A percentile compares a stretch with the other conserved stretches of the same genome.
phyloP scores from a whole-genome alignment of 2,888 invertebrate genomes.

The Ctenicera cuprea region DNA sequence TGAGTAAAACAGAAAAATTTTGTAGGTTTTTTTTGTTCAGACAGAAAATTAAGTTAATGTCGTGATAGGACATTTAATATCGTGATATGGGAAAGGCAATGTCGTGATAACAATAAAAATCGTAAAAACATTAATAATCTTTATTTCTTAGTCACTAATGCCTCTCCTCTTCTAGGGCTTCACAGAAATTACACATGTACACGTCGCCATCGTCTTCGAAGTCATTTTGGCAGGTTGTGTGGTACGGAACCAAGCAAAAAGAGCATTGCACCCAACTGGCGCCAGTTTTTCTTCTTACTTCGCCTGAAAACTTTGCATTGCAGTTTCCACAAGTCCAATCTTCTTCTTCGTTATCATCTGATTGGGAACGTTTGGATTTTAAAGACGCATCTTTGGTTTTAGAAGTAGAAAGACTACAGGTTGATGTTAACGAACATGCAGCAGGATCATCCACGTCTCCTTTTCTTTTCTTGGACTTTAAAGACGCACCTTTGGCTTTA shows the following conservation, averaged over 20 bases:
- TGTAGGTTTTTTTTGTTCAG: neutral
- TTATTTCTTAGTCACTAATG: neutral
- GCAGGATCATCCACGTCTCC: too few species aligned
- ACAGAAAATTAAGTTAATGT: neutral
- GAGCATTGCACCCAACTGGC: neutral
- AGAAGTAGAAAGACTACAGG: too few species aligned
- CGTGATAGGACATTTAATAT: neutral
- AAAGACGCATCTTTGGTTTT: too few species aligned
- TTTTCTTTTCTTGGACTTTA: too few species aligned
- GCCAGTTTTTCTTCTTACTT: too few species aligned
- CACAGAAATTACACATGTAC: neutral
- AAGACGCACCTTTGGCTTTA: too few species aligned
- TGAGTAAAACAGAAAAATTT: neutral
- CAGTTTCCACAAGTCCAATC: too few species aligned
- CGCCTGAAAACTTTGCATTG: too few species aligned
- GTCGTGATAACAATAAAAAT: neutral
- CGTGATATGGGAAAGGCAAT: neutral
- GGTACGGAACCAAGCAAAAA: neutral
- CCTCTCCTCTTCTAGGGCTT: neutral
- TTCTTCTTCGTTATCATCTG: too few species aligned
- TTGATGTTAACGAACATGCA: too few species aligned
- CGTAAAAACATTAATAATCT: neutral
- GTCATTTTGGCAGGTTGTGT: constrained; percentile 2
- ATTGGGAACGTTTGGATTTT: too few species aligned
- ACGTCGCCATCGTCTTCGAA: neutral